These are phyloP conservation scores for Oligia strigilis DNA, from an alignment of 2,888 invertebrate genomes.

Conservation along the genomic window DNA sequence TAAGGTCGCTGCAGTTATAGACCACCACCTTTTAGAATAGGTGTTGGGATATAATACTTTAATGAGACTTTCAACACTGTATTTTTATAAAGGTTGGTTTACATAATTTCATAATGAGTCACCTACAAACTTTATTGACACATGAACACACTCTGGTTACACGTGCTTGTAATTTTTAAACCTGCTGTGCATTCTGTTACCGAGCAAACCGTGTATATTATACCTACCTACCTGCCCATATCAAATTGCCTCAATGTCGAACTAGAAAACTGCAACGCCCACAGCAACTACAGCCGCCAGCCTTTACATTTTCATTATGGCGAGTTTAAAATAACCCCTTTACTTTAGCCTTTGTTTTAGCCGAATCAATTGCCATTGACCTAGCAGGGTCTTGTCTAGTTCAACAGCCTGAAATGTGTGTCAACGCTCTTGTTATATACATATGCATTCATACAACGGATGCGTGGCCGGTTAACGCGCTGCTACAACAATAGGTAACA, in stretches of 20 bases:
- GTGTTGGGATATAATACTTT: conserved; percentile 18
- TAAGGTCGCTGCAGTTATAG: conserved; percentile 57
- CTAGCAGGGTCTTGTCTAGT: conserved; percentile 40
- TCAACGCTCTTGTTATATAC: conserved; percentile 48
- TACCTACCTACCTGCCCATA: conserved; percentile 38
- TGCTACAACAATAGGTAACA: conserved; percentile 57
- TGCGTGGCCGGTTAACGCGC: conserved; percentile 58
- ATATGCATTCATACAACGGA: conserved; percentile 45
- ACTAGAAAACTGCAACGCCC: conserved; percentile 30
- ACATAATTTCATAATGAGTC: conserved; percentile 64
- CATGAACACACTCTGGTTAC: conserved; percentile 68
- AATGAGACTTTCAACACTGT: conserved; percentile 10
- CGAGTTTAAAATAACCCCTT: background rate
- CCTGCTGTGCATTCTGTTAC: conserved; percentile 57
- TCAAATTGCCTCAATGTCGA: conserved; percentile 54
- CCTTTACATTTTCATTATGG: background rate
- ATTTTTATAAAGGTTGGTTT: conserved; percentile 22
- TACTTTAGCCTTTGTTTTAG: conserved; percentile 26
- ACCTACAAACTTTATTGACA: conserved; percentile 68
- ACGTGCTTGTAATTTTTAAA: conserved; percentile 67
- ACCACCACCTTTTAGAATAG: conserved; percentile 51
- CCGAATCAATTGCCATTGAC: conserved; percentile 55
- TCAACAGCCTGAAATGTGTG: conserved; percentile 59
- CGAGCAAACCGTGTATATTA: conserved; percentile 51
- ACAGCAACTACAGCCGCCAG: conserved; percentile 1